A percentile compares a stretch with the other conserved stretches of the same genome.
phyloP scores from a whole-genome alignment of 1,140 invertebrate genomes.

The Dermatophagoides farinae region DNA sequence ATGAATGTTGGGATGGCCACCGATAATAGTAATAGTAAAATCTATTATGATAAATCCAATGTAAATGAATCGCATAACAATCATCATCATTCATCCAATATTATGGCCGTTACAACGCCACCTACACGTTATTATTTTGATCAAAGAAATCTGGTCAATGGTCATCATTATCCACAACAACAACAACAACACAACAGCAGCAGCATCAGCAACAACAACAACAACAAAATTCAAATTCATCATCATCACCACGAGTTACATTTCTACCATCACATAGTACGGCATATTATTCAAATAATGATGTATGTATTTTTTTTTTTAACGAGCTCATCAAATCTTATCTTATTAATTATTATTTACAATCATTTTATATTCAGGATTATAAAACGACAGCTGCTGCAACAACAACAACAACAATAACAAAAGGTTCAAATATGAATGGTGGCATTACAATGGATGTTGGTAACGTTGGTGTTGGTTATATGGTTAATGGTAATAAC shows the following conservation, averaged over 20 bases:
- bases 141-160: neutral
- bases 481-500: neutral
- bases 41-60: too few relatives aligned
- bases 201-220: neutral
- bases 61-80: too few relatives aligned
- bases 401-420: neutral
- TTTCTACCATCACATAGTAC: conserved; percentile 14
- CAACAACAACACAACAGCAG: neutral
- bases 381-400: neutral
- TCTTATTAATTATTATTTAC: neutral
- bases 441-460: neutral
- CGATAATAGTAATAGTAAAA: too few relatives aligned
- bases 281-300: conserved; percentile 7
- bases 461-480: too few relatives aligned
- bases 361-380: neutral
- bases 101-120: too few relatives aligned
- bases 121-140: too few relatives aligned
- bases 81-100: too few relatives aligned
- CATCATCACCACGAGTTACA: conserved; percentile 1
- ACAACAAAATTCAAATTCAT: too few relatives aligned
- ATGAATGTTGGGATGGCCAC: too few relatives aligned
- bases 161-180: neutral
- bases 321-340: neutral
- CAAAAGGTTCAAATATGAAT: too few relatives aligned
- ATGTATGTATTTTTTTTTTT: neutral